phyloP scores from a whole-genome alignment of 2,113 vertebrate genomes.

The Varanus komodoensis region DNA sequence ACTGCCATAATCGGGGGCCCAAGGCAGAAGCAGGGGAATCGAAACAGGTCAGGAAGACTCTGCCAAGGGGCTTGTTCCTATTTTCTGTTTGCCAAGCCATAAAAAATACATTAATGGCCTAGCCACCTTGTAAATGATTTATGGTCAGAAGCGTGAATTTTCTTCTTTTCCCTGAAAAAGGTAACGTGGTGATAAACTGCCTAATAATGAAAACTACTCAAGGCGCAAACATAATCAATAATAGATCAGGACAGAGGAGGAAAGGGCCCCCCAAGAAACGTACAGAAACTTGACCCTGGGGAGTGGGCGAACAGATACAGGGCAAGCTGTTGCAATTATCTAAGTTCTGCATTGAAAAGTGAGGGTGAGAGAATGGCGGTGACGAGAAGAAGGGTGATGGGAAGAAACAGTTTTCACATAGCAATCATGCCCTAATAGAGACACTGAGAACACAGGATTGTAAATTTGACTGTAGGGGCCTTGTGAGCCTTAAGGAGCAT shows the following conservation, averaged over 20 bases:
- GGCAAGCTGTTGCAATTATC: neutral
- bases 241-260: constrained; percentile 45
- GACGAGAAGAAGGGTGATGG: neutral
- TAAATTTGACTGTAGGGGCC: neutral
- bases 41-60: constrained; percentile 54
- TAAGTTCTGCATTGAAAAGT: fast-evolving
- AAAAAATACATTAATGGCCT: constrained; percentile 71
- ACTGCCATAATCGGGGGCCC: constrained; percentile 21
- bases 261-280: constrained; percentile 25
- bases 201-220: constrained; percentile 65
- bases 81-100: constrained; percentile 69
- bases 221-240: constrained; percentile 53
- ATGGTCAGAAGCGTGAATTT: constrained; percentile 66
- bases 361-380: neutral
- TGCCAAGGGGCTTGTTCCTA: constrained; percentile 52
- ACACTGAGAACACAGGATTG: neutral
- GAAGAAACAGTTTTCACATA: neutral
- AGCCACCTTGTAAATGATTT: constrained; percentile 67
- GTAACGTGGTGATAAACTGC: constrained; percentile 52
- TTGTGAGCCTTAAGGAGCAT: neutral
- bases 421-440: neutral
- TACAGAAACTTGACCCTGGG: constrained; percentile 29
- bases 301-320: neutral
- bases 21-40: constrained; percentile 54
- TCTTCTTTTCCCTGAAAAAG: constrained; percentile 37